Base-by-base conservation (phyloP, 2,113 vertebrate genomes). In the Eleginops maclovinus region DNA sequence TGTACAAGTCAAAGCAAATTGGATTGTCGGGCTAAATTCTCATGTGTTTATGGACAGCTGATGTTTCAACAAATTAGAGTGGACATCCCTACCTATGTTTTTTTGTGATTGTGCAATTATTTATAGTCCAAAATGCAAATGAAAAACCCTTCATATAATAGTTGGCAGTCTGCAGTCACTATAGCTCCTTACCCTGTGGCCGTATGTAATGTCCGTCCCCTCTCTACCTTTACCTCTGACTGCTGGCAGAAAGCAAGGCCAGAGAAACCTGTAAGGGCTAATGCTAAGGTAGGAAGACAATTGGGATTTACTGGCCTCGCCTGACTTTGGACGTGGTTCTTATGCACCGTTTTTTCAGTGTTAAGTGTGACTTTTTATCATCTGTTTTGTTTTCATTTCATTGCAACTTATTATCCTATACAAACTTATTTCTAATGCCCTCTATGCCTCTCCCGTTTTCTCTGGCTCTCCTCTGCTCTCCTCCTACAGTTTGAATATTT, bases 401-500 rank as follows among this genome's bases (percentile, higher is more conserved):
- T 49, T 72, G 46, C 13, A 64, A 66, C 44, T 75, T 31, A 53
- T 2, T 44, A 41, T 22, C 28, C 13, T 31, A 12, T 36, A 31
- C 53, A 13, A 46, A 53, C 0, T 4, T 56, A 12, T 81, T 68
- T 81, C 47, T 41, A 2, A 41, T 44, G 24, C 41, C 70, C 21
- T 59, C 66, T 70, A 71, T 69, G 69, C 77, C 31, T 77, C 28
- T 44, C 43, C 44, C n/a, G 44, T 82, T 78, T 85, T 83, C 82
- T 85, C 67, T n/a, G 55, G 59, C 63, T 86, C 72, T 79, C 66
- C 83, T 92, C 77, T 81, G 59, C 59, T 90, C 78, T 89, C 84
- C 83, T 84, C 88, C 87, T 81, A 83, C 75, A 36, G 41, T 92
- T 88, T 94, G 90, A 95, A 95, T 95, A 92, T 95, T 95, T 95